These are phyloP conservation scores for Synergus laeviventris DNA, from an alignment of 2,888 invertebrate species.

Conservation along the genomic window DNA sequence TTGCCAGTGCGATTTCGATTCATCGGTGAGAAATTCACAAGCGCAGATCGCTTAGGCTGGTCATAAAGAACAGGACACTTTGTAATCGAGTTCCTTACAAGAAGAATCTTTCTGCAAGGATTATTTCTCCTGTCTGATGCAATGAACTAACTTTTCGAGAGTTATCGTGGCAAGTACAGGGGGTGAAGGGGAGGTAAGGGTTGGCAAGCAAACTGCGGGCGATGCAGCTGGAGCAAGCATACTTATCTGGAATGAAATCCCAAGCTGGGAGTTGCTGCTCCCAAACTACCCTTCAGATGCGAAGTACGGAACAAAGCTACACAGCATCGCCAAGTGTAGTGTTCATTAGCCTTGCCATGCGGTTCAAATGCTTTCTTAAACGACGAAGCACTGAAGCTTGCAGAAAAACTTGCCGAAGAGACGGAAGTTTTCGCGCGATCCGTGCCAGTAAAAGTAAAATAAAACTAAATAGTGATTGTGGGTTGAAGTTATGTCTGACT, in stretches of 20 bases:
- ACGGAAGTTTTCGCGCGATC: neutral
- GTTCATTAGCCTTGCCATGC: conserved; percentile 48
- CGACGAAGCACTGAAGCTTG: conserved; percentile 23
- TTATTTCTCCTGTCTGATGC: conserved; percentile 51
- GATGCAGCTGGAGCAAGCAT: conserved; percentile 43
- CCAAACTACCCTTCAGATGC: conserved; percentile 38
- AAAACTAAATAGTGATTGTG: neutral
- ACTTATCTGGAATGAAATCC: conserved; percentile 56
- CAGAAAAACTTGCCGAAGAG: neutral
- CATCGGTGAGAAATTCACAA: conserved; percentile 16
- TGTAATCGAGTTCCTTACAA: conserved; percentile 23
- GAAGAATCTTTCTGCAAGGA: conserved; percentile 43
- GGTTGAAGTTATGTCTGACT: too few species aligned
- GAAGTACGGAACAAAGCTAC: conserved; percentile 40
- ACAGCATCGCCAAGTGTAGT: conserved; percentile 37
- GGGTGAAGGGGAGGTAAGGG: conserved; percentile 12
- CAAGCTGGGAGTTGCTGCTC: conserved; percentile 32
- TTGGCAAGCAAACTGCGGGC: conserved; percentile 33
- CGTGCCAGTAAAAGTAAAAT: neutral
- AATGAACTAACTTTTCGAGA: conserved; percentile 54
- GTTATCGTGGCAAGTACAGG: conserved; percentile 41
- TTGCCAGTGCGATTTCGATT: neutral
- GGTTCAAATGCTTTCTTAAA: conserved; percentile 50
- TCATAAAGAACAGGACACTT: neutral
- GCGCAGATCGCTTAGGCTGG: neutral